Base-by-base conservation (phyloP, 2,888 invertebrate species). In the Macrophya annulata region DNA sequence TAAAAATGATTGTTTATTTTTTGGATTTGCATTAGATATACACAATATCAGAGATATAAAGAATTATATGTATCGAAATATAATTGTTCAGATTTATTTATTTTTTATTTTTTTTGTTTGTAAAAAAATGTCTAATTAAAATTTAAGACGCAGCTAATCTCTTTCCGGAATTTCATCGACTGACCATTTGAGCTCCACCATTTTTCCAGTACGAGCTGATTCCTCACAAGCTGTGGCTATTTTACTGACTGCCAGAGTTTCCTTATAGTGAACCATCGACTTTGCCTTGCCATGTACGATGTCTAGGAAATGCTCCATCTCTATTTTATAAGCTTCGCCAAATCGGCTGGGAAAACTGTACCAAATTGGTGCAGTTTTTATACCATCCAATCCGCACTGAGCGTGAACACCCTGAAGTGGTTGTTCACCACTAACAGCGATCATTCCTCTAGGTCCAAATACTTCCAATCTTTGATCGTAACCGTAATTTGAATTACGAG, bases 381-480 rank as follows among this genome's bases (percentile, higher is more conserved):
- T 85, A 4, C 94, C 94, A 15, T 93, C 90, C 0, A 94, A 92
- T 0, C 93, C 94, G 1, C 93, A 88, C 71, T 94, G 91, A 0
- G 91, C 89, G 87, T 94, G 94, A 0, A 95, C 92, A 25, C 94
- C 94, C 84, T 94, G 94, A 74, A 93, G 92, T 0, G 95, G 95
- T 83, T 94, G 94, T 88, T 95, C 94, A 88, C 95, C 95, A 87
- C 94, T 94, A 0, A 94, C 94, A 87, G 94, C 94, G 12, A 96
- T 92, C 93, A 94, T 94, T 87, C 96, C 96, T 89, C 94, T 95
- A 25, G 94, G 94, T 68, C 96, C 96, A 87, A 96, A 96, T 8
- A 94, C 95, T 93, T 97, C 96, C 0, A 96, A 90, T 87, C 96
- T 94, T 91, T 96, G 96, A 87, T 96, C 96, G 89, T 96, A 96